phyloP scores from a whole-genome alignment of 1,140 invertebrate species.

The Lucilia sericata region DNA sequence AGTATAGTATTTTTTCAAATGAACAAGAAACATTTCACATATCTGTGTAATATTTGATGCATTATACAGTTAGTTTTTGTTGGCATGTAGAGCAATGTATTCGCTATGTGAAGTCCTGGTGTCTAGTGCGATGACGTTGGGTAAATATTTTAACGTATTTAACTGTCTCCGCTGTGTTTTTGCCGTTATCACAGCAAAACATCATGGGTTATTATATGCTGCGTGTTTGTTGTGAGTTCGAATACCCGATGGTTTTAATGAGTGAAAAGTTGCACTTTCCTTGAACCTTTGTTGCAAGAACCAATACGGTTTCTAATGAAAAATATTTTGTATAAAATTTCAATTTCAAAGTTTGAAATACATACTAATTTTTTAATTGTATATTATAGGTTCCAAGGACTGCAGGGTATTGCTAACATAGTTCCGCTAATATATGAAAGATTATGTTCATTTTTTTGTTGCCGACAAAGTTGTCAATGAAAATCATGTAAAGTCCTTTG shows the following conservation, averaged over 20 bases:
- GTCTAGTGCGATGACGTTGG: neutral
- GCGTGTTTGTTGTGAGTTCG: too few species aligned
- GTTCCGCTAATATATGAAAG: neutral
- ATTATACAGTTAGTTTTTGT: conserved; percentile 4
- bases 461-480: conserved; percentile 13
- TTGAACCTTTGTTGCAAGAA: too few species aligned
- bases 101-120: neutral
- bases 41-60: neutral
- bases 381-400: too few species aligned
- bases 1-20: neutral
- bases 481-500: conserved; percentile 14
- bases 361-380: too few species aligned
- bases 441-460: neutral
- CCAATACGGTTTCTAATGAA: too few species aligned
- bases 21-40: neutral
- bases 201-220: neutral
- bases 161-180: neutral
- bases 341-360: too few species aligned
- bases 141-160: neutral
- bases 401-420: neutral
- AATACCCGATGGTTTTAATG: too few species aligned
- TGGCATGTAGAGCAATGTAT: neutral
- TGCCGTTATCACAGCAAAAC: neutral
- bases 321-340: too few species aligned
- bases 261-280: too few species aligned